Percentiles rank a stretch among this genome's conserved stretches.
Conservation (phyloP, 1,140 invertebrate genomes). For the Drosophila sechellia region DNA sequence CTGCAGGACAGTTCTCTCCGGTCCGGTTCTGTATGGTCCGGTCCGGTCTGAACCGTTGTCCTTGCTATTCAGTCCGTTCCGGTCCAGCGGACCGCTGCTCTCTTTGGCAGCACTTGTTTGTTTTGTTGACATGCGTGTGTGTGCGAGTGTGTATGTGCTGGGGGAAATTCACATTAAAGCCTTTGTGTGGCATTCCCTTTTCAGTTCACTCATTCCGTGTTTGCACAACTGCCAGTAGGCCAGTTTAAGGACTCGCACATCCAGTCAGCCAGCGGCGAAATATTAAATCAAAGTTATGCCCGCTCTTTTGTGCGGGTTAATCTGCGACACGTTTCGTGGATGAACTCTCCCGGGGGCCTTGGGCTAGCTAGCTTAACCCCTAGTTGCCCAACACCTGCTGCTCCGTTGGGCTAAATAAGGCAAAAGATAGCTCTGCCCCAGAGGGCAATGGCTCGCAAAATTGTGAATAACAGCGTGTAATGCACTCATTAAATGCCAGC, state of each 20-base stretch:
- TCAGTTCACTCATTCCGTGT: constrained; percentile 28
- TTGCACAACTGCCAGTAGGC: constrained; percentile 29
- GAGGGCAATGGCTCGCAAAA: constrained; percentile 61
- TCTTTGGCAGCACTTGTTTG: constrained; percentile 75
- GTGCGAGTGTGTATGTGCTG: background rate
- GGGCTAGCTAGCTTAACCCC: constrained; percentile 18
- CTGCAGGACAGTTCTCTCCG: constrained; percentile 57
- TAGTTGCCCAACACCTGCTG: background rate
- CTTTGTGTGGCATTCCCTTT: constrained; percentile 49
- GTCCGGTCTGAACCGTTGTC: constrained; percentile 9
- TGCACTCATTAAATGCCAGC: constrained; percentile 70
- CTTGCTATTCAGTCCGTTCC: constrained; percentile 30
- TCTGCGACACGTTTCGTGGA: constrained; percentile 39
- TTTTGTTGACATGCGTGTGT: constrained; percentile 70
- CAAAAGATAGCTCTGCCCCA: constrained; percentile 13
- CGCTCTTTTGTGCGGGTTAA: constrained; percentile 32
- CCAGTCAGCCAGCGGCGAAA: constrained; percentile 19
- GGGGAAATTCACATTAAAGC: constrained; percentile 67
- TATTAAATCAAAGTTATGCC: constrained; percentile 47
- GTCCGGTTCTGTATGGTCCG: background rate
- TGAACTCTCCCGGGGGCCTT: constrained; percentile 18
- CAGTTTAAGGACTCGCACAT: constrained; percentile 31
- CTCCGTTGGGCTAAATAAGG: constrained; percentile 32
- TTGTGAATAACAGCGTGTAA: constrained; percentile 78
- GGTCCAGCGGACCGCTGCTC: constrained; percentile 57